Evolutionary conservation across 2,797 vertebrate species (phyloP), one percentile per base, ranked within the genome.

Genomic region (Clarias platycephalus): DNA sequence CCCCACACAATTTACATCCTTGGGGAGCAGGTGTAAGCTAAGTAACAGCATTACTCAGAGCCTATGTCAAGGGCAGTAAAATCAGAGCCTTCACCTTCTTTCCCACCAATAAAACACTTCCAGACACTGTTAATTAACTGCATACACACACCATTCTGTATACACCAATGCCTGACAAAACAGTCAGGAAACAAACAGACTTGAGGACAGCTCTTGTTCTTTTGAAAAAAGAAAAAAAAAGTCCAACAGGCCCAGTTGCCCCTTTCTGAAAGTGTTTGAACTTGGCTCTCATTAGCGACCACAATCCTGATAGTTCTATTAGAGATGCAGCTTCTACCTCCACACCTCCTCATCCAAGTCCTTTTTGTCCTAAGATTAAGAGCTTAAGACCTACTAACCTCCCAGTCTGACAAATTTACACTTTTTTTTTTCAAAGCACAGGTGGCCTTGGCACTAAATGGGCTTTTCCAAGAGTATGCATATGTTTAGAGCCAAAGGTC

Each of bases 1-100:
- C 20, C 75, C 15, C 20, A n/a, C 6, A n/a, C 22, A 20, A 62
- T 53, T 31, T 62, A 70, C 24, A 74, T 86, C 70, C 71, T 64
- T 9, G 77, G 58, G 89, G 93, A 94, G 92, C 92, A 93, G 92
- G 87, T 86, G 85, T 84, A 91, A 89, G 91, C 90, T 91, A 89
- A 92, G 92, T 91, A 92, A 88, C 92, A 91, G 91, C 93, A 89
- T 89, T 91, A 92, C 85, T 86, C 91, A 90, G 87, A 89, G 88
- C 90, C 84, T 85, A 85, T 91, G 89, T 90, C 86, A 92, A 85
- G 91, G 90, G 90, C 86, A 84, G 80, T 84, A 83, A 83, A 90
- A 85, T 87, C 88, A 92, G 88, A 87, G 82, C n/a, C 67, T 58
- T 66, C 89, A 80, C 90, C 90, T 90, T 83, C 87, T 89, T 89